phyloP scores from a whole-genome alignment of 2,113 vertebrate species.

The Pelmatolapia mariae region DNA sequence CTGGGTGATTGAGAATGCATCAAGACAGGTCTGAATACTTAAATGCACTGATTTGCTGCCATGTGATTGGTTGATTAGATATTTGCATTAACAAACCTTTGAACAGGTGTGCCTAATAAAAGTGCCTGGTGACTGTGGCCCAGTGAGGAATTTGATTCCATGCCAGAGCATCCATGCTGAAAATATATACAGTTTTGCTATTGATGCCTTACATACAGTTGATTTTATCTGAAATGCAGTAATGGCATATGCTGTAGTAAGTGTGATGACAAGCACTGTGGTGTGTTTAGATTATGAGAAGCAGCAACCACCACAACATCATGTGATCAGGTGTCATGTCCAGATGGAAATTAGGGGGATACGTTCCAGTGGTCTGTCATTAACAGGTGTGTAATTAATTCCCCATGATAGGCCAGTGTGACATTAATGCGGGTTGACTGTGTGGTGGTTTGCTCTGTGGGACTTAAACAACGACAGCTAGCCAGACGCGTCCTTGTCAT shows the following conservation, averaged over 20 bases:
- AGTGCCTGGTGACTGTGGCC: neutral
- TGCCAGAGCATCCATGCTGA: neutral
- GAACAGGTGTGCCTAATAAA: neutral
- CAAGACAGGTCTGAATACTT: neutral
- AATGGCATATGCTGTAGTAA: constrained; percentile 19
- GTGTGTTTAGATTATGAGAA: constrained; percentile 16
- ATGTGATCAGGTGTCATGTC: constrained; percentile 15
- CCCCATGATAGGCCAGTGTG: constrained; percentile 56
- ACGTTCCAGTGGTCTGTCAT: constrained; percentile 43
- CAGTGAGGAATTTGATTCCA: neutral
- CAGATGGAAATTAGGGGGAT: constrained; percentile 51
- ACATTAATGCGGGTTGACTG: constrained; percentile 58
- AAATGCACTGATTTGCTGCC: neutral
- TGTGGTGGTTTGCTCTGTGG: constrained; percentile 41
- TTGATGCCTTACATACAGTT: neutral
- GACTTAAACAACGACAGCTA: constrained; percentile 58
- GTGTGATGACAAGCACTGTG: constrained; percentile 17
- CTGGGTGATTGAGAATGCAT: neutral
- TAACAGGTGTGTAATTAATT: constrained; percentile 72
- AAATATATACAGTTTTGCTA: neutral
- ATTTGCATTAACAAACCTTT: neutral
- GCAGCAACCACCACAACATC: neutral
- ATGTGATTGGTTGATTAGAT: neutral
- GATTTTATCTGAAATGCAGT: neutral
- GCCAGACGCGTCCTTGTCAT: constrained; percentile 67